Percentiles rank a stretch among this genome's conserved stretches.
phyloP scores from a whole-genome alignment of 2,888 invertebrate species.

The Hypsopygia costalis region DNA sequence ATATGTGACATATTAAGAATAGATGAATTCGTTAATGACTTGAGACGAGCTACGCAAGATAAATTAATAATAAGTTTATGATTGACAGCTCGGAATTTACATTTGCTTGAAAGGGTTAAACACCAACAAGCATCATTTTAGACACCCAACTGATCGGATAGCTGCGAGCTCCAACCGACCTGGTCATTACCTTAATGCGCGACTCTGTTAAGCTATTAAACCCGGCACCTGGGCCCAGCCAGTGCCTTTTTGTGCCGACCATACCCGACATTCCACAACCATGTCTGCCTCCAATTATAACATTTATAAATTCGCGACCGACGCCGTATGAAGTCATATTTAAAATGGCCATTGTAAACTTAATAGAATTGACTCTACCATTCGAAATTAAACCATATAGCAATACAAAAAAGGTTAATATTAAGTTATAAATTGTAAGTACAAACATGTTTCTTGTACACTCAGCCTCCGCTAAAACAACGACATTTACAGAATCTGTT shows the following conservation, averaged over 20 bases:
- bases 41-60: no score
- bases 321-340: conserved; percentile 55
- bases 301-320: conserved; percentile 56
- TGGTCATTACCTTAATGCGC: conserved; percentile 61
- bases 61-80: no score
- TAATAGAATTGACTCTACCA: conserved; percentile 19
- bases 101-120: not conserved
- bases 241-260: conserved; percentile 46
- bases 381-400: conserved; percentile 18
- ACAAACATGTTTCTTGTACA: conserved; percentile 44
- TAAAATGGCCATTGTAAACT: conserved; percentile 47
- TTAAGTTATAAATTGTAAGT: conserved; percentile 10
- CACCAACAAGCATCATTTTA: conserved; percentile 37
- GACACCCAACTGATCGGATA: conserved; percentile 24
- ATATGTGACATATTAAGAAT: no score
- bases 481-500: conserved; percentile 62
- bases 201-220: conserved; percentile 61
- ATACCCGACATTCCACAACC: conserved; percentile 47
- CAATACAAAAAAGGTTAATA: conserved; percentile 18
- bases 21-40: not conserved
- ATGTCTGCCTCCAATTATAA: conserved; percentile 57
- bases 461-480: conserved; percentile 54
- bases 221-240: conserved; percentile 50
- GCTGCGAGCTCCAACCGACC: conserved; percentile 30
- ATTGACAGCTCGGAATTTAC: no score